phyloP scores from a whole-genome alignment of 2,113 vertebrate genomes.

The Ceyx melanurus region DNA sequence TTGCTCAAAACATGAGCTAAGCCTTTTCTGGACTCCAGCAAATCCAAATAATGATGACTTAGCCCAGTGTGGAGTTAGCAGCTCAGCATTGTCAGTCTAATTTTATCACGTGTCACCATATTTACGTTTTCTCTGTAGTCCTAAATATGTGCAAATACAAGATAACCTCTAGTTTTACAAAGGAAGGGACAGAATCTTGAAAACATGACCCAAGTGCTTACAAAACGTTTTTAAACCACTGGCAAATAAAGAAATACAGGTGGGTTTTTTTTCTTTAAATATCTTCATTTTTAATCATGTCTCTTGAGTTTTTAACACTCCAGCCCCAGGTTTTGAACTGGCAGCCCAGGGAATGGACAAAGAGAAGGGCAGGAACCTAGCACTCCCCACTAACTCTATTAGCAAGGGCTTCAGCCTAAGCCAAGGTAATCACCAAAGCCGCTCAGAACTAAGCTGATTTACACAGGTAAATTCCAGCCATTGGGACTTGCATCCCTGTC shows the following conservation, averaged over 20 bases:
- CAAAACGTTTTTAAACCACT: background rate
- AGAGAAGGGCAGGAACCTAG: background rate
- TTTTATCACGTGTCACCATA: constrained; percentile 4
- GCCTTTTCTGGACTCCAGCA: constrained; percentile 22
- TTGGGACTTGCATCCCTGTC: background rate
- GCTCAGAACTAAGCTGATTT: background rate
- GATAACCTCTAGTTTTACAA: background rate
- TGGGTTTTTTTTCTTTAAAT: background rate
- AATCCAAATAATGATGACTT: constrained; percentile 27
- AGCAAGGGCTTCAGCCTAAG: background rate
- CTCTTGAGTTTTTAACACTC: background rate
- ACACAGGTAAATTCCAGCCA: background rate
- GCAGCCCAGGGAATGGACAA: background rate
- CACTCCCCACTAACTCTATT: fast-evolving
- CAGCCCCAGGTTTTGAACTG: background rate
- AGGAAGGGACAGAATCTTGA: background rate
- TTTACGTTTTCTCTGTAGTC: background rate
- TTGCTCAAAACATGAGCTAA: constrained; percentile 27
- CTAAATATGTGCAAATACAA: background rate
- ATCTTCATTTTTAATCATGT: background rate
- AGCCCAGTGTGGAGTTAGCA: background rate
- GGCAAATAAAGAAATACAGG: background rate
- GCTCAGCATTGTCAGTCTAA: background rate
- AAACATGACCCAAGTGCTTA: background rate
- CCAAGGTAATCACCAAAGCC: background rate